Percentiles rank a stretch among this genome's conserved stretches.
Conservation (phyloP, 1,140 invertebrate genomes). For the Probaryconus sp. region DNA sequence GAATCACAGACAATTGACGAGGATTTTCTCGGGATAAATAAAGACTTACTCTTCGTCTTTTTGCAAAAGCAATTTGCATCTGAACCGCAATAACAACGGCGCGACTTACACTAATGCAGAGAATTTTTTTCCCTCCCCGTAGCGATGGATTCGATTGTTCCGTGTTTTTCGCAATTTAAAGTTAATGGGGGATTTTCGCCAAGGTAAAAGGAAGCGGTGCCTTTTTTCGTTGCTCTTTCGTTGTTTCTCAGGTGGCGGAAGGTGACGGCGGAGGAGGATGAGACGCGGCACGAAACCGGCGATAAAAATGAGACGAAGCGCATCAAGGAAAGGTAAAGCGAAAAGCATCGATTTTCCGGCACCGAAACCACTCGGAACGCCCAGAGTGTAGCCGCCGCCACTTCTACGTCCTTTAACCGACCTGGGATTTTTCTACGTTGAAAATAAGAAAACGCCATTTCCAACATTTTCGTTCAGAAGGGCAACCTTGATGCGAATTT, state of each 20-base stretch:
- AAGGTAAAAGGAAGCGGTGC: constrained; percentile 8
- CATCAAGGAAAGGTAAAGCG: constrained; percentile 23
- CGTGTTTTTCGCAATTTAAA: not conserved
- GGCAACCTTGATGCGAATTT: constrained; percentile 32
- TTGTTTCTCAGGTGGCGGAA: not conserved
- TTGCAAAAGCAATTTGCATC: too few relatives aligned
- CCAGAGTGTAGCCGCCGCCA: constrained; percentile 8
- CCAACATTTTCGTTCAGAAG: too few relatives aligned
- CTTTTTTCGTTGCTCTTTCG: constrained; percentile 10
- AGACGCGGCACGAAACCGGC: constrained; percentile 1
- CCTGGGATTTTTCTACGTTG: constrained; percentile 5
- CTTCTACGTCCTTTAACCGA: constrained; percentile 50
- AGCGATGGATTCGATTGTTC: too few relatives aligned
- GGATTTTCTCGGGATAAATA: too few relatives aligned
- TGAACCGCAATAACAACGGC: too few relatives aligned
- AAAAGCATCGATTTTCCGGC: constrained; percentile 57
- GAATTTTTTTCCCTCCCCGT: too few relatives aligned
- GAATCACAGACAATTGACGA: too few relatives aligned
- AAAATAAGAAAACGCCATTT: constrained; percentile 54
- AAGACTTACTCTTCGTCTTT: too few relatives aligned
- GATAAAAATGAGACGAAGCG: constrained; percentile 39
- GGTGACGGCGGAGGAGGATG: too few relatives aligned
- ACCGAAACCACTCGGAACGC: constrained; percentile 26
- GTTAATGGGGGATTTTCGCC: constrained; percentile 11
- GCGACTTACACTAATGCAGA: too few relatives aligned